phyloP scores from a whole-genome alignment of 2,113 vertebrate genomes.

The Alexandromys fortis region DNA sequence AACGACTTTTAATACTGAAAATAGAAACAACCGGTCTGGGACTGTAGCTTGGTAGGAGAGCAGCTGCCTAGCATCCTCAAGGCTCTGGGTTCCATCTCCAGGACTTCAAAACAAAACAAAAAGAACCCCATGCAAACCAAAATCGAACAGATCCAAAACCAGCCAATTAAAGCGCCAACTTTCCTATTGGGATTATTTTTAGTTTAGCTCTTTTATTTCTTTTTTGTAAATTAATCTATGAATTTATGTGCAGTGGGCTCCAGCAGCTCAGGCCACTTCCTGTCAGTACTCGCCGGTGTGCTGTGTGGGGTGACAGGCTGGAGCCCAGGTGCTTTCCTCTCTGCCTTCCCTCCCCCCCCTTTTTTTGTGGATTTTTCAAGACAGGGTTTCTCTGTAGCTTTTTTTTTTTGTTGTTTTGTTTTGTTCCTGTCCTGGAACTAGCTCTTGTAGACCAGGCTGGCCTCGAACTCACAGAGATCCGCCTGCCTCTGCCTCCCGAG shows the following conservation, averaged over 20 bases:
- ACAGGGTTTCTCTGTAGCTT: too few relatives aligned
- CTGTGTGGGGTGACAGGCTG: neutral
- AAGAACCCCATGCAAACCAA: neutral
- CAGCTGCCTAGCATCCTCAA: too few relatives aligned
- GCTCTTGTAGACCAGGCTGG: too few relatives aligned
- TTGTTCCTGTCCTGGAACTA: too few relatives aligned
- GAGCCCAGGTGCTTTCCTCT: too few relatives aligned
- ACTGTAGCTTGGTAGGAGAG: neutral
- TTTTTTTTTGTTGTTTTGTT: too few relatives aligned
- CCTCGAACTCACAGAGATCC: too few relatives aligned
- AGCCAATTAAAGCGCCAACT: neutral
- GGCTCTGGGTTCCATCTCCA: neutral
- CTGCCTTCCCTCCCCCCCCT: neutral
- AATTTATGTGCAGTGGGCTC: neutral
- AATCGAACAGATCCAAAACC: neutral
- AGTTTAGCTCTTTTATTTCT: neutral
- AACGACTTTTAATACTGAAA: neutral
- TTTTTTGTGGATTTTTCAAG: too few relatives aligned
- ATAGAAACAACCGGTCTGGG: neutral
- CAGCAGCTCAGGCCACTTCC: neutral
- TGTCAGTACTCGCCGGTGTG: too few relatives aligned
- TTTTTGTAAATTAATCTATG: neutral
- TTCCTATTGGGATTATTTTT: neutral
- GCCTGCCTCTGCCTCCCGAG: too few relatives aligned
- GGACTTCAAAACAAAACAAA: neutral